Evolutionary conservation across 2,113 vertebrate species (phyloP).

Genomic region (Octodon degus): DNA sequence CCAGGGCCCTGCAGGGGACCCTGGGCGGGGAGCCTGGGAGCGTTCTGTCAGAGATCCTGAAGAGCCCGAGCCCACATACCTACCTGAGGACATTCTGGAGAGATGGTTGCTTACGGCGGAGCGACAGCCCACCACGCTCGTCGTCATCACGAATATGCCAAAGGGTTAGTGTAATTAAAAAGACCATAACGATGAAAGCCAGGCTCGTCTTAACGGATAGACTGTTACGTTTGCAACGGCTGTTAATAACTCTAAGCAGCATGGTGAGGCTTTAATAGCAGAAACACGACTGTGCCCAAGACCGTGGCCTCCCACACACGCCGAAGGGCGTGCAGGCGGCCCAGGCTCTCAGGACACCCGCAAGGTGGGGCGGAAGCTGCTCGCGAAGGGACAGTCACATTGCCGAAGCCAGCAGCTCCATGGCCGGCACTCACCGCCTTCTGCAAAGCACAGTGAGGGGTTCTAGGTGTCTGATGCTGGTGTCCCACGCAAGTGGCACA

Average conservation of each 20-base stretch:
- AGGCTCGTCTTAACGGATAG: slow-evolving; percentile 67
- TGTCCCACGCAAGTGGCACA: neutral
- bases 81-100: rapidly evolving
- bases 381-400: neutral
- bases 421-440: neutral
- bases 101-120: neutral
- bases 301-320: slow-evolving; percentile 61
- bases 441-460: neutral
- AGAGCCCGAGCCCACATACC: rapidly evolving
- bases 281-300: slow-evolving; percentile 65
- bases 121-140: neutral
- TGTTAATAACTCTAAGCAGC: slow-evolving; percentile 74
- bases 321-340: slow-evolving; percentile 32
- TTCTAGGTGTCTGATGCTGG: neutral
- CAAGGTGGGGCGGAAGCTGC: neutral
- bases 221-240: slow-evolving; percentile 51
- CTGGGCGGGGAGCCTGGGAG: neutral
- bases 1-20: neutral
- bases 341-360: neutral
- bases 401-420: neutral
- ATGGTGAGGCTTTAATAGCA: slow-evolving; percentile 74
- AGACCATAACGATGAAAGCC: slow-evolving; percentile 53
- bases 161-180: slow-evolving; percentile 62
- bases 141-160: neutral
- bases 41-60: neutral